phyloP scores from a whole-genome alignment of 2,888 invertebrate genomes.

The Euphydryas editha region DNA sequence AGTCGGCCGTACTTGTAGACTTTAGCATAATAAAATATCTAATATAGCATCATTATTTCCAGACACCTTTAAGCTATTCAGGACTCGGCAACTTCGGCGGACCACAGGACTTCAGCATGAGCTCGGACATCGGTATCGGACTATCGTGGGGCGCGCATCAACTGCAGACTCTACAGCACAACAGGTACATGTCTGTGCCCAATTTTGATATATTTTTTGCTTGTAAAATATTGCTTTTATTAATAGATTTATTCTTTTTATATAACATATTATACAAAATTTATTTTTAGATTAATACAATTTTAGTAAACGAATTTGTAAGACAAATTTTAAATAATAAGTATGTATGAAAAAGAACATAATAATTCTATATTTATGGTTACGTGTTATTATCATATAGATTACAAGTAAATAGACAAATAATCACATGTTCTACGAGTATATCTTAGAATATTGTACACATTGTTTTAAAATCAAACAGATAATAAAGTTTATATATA shows the following conservation, averaged over 20 bases:
- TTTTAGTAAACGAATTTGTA: too few relatives aligned
- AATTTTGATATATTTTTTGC: conserved; percentile 49
- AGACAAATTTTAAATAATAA: too few relatives aligned
- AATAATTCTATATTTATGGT: too few relatives aligned
- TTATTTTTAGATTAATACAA: background rate
- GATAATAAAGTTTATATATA: too few relatives aligned
- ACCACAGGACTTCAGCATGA: conserved; percentile 91
- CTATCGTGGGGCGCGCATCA: conserved; percentile 88
- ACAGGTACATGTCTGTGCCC: conserved; percentile 85
- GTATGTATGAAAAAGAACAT: too few relatives aligned
- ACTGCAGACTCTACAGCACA: conserved; percentile 87
- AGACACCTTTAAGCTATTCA: conserved; percentile 85
- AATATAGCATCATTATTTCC: conserved; percentile 47
- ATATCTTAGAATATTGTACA: too few relatives aligned
- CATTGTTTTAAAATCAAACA: too few relatives aligned
- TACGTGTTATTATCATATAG: too few relatives aligned
- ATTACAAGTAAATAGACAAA: too few relatives aligned
- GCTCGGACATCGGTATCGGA: conserved; percentile 88
- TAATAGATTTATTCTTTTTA: background rate
- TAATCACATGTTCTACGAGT: too few relatives aligned
- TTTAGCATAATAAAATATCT: background rate
- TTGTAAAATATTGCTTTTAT: conserved; percentile 5
- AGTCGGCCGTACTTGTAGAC: too few relatives aligned
- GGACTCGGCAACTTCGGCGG: conserved; percentile 87
- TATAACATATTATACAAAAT: too few relatives aligned